Evolutionary conservation across 1,140 invertebrate genomes (phyloP).

Genomic region (Acyrthosiphon pisum): DNA sequence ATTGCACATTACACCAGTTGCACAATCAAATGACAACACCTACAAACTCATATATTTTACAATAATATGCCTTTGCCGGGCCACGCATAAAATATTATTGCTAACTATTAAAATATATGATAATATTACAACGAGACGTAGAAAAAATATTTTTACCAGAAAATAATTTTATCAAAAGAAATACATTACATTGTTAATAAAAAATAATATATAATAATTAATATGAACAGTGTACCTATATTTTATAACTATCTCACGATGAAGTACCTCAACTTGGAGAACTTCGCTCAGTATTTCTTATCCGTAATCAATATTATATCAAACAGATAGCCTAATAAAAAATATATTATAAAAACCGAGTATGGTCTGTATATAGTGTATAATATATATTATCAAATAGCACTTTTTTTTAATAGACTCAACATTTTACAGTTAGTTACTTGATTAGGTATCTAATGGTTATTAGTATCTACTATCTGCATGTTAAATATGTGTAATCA

Average conservation of each 20-base stretch:
- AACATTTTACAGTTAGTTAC: not conserved
- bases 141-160: not conserved
- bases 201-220: too few species aligned
- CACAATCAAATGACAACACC: not conserved
- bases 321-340: not conserved
- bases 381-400: not conserved
- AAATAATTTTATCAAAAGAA: not conserved
- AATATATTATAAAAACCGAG: not conserved
- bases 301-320: not conserved
- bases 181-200: too few species aligned
- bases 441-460: not conserved
- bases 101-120: not conserved
- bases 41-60: not conserved
- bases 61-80: not conserved
- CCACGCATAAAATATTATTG: not conserved
- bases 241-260: not conserved
- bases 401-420: not conserved
- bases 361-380: not conserved
- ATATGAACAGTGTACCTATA: too few species aligned
- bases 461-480: not conserved
- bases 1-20: not conserved
- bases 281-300: not conserved
- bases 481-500: not conserved
- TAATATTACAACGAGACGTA: not conserved
- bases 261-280: too few species aligned